A percentile compares a stretch with the other conserved stretches of the same genome.
These are phyloP conservation scores for Ypsolopha scabrella DNA, from an alignment of 2,888 invertebrate genomes.

Conservation along the genomic window DNA sequence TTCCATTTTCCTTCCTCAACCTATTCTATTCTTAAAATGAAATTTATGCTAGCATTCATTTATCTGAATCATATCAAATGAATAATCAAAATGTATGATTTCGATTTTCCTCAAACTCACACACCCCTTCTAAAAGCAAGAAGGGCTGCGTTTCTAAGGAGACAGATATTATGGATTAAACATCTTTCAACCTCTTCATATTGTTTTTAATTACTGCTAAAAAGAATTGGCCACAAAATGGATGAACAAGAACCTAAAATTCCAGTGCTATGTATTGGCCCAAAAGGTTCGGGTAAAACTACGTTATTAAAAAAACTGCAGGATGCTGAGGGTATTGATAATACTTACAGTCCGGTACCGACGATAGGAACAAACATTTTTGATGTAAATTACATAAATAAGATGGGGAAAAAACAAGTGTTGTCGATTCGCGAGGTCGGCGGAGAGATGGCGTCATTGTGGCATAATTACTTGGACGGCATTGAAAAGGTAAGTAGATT, in stretches of 20 bases:
- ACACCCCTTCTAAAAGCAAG: no score
- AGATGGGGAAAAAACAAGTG: constrained; percentile 61
- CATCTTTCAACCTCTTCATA: no score
- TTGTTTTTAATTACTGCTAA: no score
- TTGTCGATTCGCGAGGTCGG: constrained; percentile 80
- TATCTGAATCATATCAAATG: no score
- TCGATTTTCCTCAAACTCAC: no score
- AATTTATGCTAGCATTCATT: no score
- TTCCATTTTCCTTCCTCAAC: no score
- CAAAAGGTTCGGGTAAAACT: constrained; percentile 85
- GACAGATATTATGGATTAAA: no score
- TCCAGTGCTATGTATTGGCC: constrained; percentile 77
- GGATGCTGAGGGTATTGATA: constrained; percentile 76
- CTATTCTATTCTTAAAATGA: no score
- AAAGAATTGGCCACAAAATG: constrained; percentile 19
- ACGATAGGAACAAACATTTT: constrained; percentile 85
- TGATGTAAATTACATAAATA: constrained; percentile 66
- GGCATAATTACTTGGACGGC: constrained; percentile 81
- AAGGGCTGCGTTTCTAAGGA: no score
- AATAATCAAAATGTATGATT: no score
- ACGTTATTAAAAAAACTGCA: constrained; percentile 81
- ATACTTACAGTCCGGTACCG: constrained; percentile 82
- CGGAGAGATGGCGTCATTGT: constrained; percentile 85
- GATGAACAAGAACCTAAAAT: constrained; percentile 56
- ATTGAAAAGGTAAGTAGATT: constrained; percentile 58